Conservation (phyloP, 2,888 invertebrate genomes). For the Lepidochitona cinerea region DNA sequence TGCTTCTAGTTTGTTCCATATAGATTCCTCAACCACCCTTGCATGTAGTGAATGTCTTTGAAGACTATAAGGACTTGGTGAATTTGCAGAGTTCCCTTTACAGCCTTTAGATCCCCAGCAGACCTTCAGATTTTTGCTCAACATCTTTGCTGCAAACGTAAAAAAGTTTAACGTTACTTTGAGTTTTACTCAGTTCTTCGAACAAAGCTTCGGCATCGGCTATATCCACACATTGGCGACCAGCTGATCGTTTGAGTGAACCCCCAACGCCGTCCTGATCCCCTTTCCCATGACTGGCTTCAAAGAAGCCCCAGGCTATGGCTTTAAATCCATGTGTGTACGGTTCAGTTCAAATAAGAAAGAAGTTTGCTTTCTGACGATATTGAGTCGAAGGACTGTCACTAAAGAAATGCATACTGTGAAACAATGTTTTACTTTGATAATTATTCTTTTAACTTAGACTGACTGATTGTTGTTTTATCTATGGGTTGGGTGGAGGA, state of each 20-base stretch:
- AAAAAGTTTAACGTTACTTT: background rate
- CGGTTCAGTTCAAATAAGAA: slow-evolving; percentile 36
- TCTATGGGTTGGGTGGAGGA: too few species aligned
- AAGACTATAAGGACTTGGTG: background rate
- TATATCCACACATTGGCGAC: slow-evolving; percentile 29
- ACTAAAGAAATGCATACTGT: slow-evolving; percentile 33
- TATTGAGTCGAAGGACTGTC: slow-evolving; percentile 65
- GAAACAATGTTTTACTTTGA: too few species aligned
- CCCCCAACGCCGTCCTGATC: slow-evolving; percentile 63
- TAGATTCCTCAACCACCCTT: too few species aligned
- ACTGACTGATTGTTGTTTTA: too few species aligned
- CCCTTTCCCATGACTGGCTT: too few species aligned
- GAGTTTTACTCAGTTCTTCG: background rate
- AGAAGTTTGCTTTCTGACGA: slow-evolving; percentile 67
- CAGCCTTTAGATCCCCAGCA: background rate
- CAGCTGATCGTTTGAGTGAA: slow-evolving; percentile 48
- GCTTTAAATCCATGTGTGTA: slow-evolving; percentile 58
- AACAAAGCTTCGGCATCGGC: slow-evolving; percentile 8
- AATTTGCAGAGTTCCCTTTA: background rate
- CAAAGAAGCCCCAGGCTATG: slow-evolving; percentile 65
- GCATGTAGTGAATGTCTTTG: background rate
- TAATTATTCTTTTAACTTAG: too few species aligned
- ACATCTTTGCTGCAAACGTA: background rate
- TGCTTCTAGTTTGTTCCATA: too few species aligned
- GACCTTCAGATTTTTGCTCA: background rate